Percentiles rank a stretch among this genome's conserved stretches.
phyloP scores from a whole-genome alignment of 1,140 invertebrate genomes.

The Drosophila athabasca region DNA sequence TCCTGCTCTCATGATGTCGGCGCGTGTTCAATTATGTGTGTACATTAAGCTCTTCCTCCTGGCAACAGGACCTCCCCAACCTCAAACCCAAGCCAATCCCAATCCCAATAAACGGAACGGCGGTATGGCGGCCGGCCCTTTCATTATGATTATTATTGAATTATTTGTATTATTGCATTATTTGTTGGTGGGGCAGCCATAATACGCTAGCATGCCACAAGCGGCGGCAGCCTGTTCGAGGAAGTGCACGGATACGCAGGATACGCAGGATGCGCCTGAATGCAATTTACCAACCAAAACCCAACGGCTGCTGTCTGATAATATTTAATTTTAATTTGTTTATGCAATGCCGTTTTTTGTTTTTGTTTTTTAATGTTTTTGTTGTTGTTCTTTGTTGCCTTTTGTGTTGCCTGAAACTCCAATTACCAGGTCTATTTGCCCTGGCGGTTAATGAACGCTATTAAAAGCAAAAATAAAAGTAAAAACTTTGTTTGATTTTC shows the following conservation, averaged over 20 bases:
- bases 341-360: constrained; percentile 44
- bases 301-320: constrained; percentile 54
- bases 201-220: constrained; percentile 15
- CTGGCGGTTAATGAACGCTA: constrained; percentile 69
- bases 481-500: constrained; percentile 52
- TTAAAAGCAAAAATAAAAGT: constrained; percentile 49
- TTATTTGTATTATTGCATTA: constrained; percentile 80
- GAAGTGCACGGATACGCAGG: constrained; percentile 8
- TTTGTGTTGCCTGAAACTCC: constrained; percentile 53
- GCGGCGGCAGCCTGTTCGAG: neutral
- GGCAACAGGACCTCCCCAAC: too few relatives aligned
- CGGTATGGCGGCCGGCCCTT: constrained; percentile 21
- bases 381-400: constrained; percentile 23
- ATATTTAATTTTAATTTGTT: constrained; percentile 81
- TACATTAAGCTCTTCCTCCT: constrained; percentile 64
- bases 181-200: constrained; percentile 50
- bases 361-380: constrained; percentile 6
- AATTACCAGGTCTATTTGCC: constrained; percentile 67
- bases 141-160: constrained; percentile 79
- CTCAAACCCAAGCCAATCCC: too few relatives aligned
- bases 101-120: too few relatives aligned
- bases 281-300: constrained; percentile 56
- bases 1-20: constrained; percentile 16
- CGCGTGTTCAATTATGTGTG: constrained; percentile 71
- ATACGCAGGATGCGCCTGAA: constrained; percentile 36